A percentile compares a stretch with the other conserved stretches of the same genome.
These are phyloP conservation scores for Pachyrhynchus sulphureomaculatus DNA, from an alignment of 1,140 invertebrate genomes.

Conservation along the genomic window DNA sequence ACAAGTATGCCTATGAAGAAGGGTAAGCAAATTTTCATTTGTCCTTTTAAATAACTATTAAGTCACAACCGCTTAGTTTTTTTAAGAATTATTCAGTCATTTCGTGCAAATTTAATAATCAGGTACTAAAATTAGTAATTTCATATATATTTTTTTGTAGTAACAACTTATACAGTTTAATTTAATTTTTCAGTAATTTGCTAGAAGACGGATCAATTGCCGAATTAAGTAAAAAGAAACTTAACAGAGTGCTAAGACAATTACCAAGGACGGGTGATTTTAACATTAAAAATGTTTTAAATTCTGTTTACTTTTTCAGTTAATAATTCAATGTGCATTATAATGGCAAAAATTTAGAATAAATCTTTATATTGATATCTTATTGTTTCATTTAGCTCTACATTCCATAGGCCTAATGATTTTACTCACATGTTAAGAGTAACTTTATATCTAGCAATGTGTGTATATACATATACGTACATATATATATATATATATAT, in stretches of 20 bases:
- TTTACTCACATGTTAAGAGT: neutral
- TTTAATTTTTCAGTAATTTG: constrained; percentile 55
- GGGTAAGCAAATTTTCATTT: constrained; percentile 54
- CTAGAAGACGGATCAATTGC: constrained; percentile 54
- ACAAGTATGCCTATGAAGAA: constrained; percentile 64
- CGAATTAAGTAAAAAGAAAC: constrained; percentile 59
- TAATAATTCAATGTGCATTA: constrained; percentile 44
- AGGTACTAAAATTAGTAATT: no score
- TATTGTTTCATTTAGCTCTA: neutral
- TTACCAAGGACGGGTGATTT: constrained; percentile 75
- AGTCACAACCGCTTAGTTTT: no score
- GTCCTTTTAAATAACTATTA: no score
- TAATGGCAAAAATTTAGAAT: neutral
- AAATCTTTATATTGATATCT: constrained; percentile 13
- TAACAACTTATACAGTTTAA: no score
- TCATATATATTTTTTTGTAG: no score
- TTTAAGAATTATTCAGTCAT: no score
- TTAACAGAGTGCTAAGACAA: constrained; percentile 58
- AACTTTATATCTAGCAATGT: no score
- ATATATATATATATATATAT: no score
- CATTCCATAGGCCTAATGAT: neutral
- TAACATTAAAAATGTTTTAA: constrained; percentile 70
- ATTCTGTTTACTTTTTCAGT: constrained; percentile 84
- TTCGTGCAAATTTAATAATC: no score
- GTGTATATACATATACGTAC: no score